These are phyloP conservation scores for Brachionus angularis DNA, from an alignment of 1,140 invertebrate species.

Conservation along the genomic window DNA sequence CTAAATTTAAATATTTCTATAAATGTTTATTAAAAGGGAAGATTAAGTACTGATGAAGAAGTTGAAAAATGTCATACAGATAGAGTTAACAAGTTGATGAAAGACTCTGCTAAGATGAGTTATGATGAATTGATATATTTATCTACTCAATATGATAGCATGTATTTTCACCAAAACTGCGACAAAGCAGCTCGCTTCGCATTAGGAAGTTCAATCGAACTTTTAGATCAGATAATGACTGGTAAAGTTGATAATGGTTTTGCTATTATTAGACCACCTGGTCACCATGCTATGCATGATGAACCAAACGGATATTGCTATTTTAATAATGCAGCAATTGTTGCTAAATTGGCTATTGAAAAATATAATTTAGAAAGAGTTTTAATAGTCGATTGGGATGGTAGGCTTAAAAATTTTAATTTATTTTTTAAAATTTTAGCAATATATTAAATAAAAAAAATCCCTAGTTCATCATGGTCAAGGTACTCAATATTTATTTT, in stretches of 20 bases:
- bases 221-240: constrained; percentile 69
- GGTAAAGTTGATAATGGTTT: constrained; percentile 60
- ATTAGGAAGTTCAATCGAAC: constrained; percentile 73
- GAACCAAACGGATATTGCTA: constrained; percentile 88
- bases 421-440: constrained; percentile 3
- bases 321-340: constrained; percentile 93
- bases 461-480: constrained; percentile 58
- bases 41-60: constrained; percentile 69
- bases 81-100: constrained; percentile 65
- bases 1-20: constrained; percentile 2
- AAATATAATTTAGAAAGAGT: constrained; percentile 64
- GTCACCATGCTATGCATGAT: constrained; percentile 88
- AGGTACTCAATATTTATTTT: constrained; percentile 89
- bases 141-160: constrained; percentile 73
- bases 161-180: constrained; percentile 79
- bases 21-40: constrained; percentile 52
- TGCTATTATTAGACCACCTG: constrained; percentile 69
- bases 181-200: constrained; percentile 64
- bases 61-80: constrained; percentile 62
- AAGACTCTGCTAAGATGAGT: constrained; percentile 62
- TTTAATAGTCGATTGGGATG: constrained; percentile 91
- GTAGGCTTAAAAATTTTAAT: constrained; percentile 61
- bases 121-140: constrained; percentile 63
- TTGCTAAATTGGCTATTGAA: constrained; percentile 73
- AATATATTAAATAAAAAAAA: background rate